phyloP scores from a whole-genome alignment of 2,888 invertebrate species.

The Patella depressa region DNA sequence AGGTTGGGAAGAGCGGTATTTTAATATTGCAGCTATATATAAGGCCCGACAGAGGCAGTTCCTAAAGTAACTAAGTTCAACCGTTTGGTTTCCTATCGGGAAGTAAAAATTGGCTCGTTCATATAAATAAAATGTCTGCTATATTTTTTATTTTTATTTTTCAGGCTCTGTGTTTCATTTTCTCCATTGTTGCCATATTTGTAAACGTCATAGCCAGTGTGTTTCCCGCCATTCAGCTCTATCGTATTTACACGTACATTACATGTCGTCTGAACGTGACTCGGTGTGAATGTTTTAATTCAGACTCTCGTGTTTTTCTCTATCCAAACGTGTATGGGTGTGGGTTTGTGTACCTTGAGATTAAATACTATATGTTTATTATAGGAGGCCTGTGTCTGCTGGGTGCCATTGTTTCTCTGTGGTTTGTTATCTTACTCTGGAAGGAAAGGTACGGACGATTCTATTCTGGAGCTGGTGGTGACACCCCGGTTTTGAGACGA shows the following conservation, averaged over 20 bases:
- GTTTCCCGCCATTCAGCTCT: slow-evolving; percentile 41
- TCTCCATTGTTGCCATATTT: slow-evolving; percentile 38
- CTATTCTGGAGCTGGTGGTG: slow-evolving; percentile 26
- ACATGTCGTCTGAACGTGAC: slow-evolving; percentile 30
- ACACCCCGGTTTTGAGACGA: not conserved
- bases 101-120: too few species aligned
- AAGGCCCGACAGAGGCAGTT: too few species aligned
- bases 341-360: slow-evolving; percentile 34
- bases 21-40: too few species aligned
- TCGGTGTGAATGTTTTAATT: slow-evolving; percentile 39
- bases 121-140: too few species aligned
- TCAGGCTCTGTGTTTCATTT: slow-evolving; percentile 41
- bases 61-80: too few species aligned
- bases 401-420: slow-evolving; percentile 40
- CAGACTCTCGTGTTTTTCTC: slow-evolving; percentile 18
- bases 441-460: slow-evolving; percentile 43
- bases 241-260: slow-evolving; percentile 39
- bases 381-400: slow-evolving; percentile 35
- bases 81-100: too few species aligned
- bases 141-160: slow-evolving; percentile 13
- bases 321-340: slow-evolving; percentile 34
- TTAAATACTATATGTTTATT: slow-evolving; percentile 39
- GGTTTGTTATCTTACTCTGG: slow-evolving; percentile 43
- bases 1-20: too few species aligned
- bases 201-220: slow-evolving; percentile 42